Percentiles rank a stretch among this genome's conserved stretches.
Evolutionary conservation across 92 coral and sea anemone genomes (phyloP).

Genomic region (Umimayanthus chanpuru): DNA sequence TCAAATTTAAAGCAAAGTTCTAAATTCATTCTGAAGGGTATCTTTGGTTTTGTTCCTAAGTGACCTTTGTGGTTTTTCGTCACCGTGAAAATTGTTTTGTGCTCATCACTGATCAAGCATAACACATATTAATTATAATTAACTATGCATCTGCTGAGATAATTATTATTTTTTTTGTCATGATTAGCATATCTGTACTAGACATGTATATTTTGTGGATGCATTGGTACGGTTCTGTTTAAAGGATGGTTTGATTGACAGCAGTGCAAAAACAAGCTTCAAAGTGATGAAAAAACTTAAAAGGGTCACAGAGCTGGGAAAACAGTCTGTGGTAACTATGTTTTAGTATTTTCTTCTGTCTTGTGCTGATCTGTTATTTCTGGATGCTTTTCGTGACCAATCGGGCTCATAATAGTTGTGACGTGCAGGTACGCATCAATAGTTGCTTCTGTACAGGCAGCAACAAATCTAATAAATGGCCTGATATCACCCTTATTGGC

Average conservation of each 20-base stretch:
- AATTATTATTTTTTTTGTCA: no score
- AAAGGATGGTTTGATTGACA: not conserved
- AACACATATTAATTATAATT: no score
- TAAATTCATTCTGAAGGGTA: no score
- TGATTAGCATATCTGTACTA: no score
- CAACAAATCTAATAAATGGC: slow-evolving; percentile 96
- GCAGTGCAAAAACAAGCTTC: not conserved
- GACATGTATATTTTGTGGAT: no score
- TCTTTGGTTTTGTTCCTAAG: no score
- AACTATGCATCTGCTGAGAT: no score
- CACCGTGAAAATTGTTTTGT: no score
- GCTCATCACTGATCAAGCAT: no score
- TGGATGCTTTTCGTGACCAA: slow-evolving; percentile 73
- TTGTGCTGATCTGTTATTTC: slow-evolving; percentile 83
- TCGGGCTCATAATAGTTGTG: slow-evolving; percentile 82
- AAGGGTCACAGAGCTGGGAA: not conserved
- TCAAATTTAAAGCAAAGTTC: no score
- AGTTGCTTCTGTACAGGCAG: slow-evolving; percentile 90
- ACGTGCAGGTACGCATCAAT: slow-evolving; percentile 91
- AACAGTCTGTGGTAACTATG: not conserved
- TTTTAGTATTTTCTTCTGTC: slow-evolving; percentile 11
- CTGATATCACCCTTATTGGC: slow-evolving; percentile 98
- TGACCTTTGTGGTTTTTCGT: no score
- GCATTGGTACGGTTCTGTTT: no score
- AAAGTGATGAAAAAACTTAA: not conserved